Evolutionary conservation across 2,113 vertebrate genomes (phyloP).

Genomic region (Dicentrarchus labrax): DNA sequence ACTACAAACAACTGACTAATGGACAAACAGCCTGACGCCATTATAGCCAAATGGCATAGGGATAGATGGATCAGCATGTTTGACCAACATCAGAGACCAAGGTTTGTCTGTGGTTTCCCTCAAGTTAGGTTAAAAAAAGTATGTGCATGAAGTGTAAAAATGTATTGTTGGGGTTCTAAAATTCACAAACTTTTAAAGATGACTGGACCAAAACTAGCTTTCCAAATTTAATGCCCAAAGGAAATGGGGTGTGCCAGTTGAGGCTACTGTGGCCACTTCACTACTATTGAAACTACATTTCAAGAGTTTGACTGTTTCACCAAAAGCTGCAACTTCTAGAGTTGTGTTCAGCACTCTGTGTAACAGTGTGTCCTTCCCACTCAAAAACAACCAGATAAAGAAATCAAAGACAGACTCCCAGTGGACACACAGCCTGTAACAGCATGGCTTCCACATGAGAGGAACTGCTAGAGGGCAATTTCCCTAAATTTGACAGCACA

Average conservation of each 20-base stretch:
- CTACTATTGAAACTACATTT: not conserved
- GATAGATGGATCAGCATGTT: not conserved
- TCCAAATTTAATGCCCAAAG: not conserved
- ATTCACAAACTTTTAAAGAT: not conserved
- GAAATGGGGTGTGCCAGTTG: not conserved
- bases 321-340: not conserved
- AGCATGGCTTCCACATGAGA: slow-evolving; percentile 35
- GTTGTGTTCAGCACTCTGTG: not conserved
- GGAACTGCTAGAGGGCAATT: slow-evolving; percentile 41
- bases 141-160: not conserved
- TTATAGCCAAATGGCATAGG: not conserved
- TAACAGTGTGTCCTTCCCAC: not conserved
- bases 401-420: slow-evolving; percentile 32
- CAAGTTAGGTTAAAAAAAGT: not conserved
- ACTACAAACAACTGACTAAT: not conserved
- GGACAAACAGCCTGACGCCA: not conserved
- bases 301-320: not conserved
- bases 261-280: not conserved
- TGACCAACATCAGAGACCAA: not conserved
- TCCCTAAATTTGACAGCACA: slow-evolving; percentile 38
- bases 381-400: not conserved
- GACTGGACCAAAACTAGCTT: not conserved
- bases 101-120: not conserved
- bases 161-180: not conserved
- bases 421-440: slow-evolving; percentile 26